phyloP scores from a whole-genome alignment of 2,113 vertebrate genomes.

The Ginglymostoma cirratum region DNA sequence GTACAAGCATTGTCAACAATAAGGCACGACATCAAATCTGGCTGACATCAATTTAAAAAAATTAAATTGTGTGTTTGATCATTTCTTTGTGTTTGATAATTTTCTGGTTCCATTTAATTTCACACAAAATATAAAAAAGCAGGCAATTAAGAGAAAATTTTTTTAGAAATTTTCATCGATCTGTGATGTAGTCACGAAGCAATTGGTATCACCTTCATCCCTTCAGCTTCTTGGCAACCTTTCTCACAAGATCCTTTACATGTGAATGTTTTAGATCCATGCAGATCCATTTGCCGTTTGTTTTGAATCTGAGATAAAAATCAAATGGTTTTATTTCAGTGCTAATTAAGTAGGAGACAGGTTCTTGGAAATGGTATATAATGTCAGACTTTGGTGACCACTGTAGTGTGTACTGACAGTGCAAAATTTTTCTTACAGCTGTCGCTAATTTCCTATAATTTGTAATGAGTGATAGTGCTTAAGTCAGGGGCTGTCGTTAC shows the following conservation, averaged over 20 bases:
- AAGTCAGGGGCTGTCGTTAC: neutral
- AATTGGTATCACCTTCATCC: neutral
- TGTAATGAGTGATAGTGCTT: neutral
- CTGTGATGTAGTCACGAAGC: neutral
- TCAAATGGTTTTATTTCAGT: neutral
- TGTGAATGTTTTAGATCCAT: neutral
- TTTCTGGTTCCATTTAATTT: neutral
- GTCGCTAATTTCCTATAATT: neutral
- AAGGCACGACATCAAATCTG: neutral
- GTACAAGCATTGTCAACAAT: neutral
- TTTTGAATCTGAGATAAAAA: neutral
- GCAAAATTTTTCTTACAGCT: neutral
- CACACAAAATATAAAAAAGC: neutral
- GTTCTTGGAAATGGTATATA: neutral
- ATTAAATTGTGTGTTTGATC: neutral
- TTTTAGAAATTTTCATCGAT: neutral
- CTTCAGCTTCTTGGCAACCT: no score
- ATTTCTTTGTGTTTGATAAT: neutral
- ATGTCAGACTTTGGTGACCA: neutral
- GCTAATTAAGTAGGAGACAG: neutral
- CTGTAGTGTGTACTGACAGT: neutral
- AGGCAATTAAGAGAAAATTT: neutral
- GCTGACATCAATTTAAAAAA: neutral
- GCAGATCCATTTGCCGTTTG: neutral
- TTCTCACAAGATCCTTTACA: neutral